Evolutionary conservation across 1,140 invertebrate genomes (phyloP).

Genomic region (Drosophila kepulauana): DNA sequence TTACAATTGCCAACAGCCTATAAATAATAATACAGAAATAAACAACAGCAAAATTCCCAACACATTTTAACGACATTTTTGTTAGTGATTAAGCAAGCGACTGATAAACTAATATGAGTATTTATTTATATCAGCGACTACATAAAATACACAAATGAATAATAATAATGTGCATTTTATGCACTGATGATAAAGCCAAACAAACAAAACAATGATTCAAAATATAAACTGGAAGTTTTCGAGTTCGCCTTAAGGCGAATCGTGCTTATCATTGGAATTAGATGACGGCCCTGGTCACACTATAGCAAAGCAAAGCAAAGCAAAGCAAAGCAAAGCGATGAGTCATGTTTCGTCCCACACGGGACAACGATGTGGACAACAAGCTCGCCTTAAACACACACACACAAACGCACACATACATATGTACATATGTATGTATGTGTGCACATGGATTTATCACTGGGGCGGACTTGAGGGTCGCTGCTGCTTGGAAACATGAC

Average conservation of each 20-base stretch:
- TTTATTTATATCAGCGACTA: not conserved
- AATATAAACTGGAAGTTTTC: not conserved
- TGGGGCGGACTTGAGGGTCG: conserved; percentile 43
- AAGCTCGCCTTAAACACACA: conserved; percentile 45
- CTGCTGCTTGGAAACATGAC: conserved; percentile 44
- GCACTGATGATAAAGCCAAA: not conserved
- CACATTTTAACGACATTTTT: not conserved
- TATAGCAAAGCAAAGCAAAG: conserved; percentile 4
- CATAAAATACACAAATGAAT: conserved; percentile 10
- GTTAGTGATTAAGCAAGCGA: conserved; percentile 40
- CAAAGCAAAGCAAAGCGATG: conserved; percentile 19
- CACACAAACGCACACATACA: conserved; percentile 15
- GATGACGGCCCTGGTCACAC: conserved; percentile 37
- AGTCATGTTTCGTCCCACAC: conserved; percentile 46
- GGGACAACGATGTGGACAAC: conserved; percentile 31
- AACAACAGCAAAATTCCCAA: not conserved
- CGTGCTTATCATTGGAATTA: conserved; percentile 56
- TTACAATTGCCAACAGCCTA: conserved; percentile 55
- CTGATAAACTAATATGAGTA: conserved; percentile 42
- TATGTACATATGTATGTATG: not conserved
- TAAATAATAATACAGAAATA: conserved; percentile 62
- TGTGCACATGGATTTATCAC: not conserved
- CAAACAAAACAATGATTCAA: conserved; percentile 14
- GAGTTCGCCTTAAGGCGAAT: conserved; percentile 16
- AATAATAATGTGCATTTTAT: not conserved